These are phyloP conservation scores for Mesopsocus fuscifrons DNA, from an alignment of 2,888 invertebrate species.

Conservation along the genomic window DNA sequence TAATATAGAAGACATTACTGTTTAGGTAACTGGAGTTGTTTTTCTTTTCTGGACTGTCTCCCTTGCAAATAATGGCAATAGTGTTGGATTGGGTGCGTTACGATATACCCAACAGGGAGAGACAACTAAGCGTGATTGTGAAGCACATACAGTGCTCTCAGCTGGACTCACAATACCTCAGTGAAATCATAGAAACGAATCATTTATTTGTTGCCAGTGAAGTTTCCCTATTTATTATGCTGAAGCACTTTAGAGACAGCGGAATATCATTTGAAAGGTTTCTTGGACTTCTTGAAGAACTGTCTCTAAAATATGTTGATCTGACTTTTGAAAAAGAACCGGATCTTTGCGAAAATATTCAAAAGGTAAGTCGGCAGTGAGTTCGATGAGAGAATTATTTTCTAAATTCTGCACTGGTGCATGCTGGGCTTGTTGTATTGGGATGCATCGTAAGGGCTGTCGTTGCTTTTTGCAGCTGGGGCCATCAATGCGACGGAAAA, in stretches of 20 bases:
- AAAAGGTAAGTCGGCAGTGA: too few relatives aligned
- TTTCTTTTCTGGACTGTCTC: slow-evolving; percentile 2
- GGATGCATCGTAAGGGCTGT: too few relatives aligned
- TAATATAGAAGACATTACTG: too few relatives aligned
- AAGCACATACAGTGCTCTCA: slow-evolving; percentile 27
- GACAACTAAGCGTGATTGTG: slow-evolving; percentile 30
- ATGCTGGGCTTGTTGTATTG: too few relatives aligned
- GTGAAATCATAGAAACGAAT: slow-evolving; percentile 36
- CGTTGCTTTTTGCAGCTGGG: too few relatives aligned
- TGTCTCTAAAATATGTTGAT: slow-evolving; percentile 4
- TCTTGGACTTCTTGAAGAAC: neutral
- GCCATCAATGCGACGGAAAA: too few relatives aligned
- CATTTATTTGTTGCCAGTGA: slow-evolving; percentile 36
- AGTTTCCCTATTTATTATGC: slow-evolving; percentile 33
- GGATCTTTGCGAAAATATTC: slow-evolving; percentile 13
- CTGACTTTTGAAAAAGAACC: slow-evolving; percentile 9
- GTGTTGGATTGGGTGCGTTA: slow-evolving; percentile 4
- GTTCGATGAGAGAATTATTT: too few relatives aligned
- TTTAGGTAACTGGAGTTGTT: too few relatives aligned
- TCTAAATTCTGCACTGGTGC: too few relatives aligned
- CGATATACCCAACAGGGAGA: slow-evolving; percentile 26
- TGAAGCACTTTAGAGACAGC: slow-evolving; percentile 19
- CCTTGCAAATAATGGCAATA: neutral
- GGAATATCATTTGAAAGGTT: neutral
- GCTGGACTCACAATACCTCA: too few relatives aligned